These are phyloP conservation scores for Cacatua alba DNA, from an alignment of 2,113 vertebrate species.

Conservation along the genomic window DNA sequence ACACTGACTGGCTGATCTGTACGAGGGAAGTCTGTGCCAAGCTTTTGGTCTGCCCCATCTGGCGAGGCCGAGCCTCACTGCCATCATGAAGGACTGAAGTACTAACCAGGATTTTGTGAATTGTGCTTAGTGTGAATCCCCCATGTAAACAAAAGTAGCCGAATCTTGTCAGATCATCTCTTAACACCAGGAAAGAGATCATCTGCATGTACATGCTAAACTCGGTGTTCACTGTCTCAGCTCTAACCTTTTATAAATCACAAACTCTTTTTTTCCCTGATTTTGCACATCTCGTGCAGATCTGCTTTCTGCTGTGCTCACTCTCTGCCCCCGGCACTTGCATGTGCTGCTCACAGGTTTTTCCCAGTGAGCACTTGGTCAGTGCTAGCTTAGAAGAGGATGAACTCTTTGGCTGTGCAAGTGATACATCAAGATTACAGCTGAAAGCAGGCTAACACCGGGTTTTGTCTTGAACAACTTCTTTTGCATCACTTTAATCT, in stretches of 20 bases:
- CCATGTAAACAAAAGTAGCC: background rate
- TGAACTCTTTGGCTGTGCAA: background rate
- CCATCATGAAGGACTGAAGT: background rate
- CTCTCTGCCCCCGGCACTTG: background rate
- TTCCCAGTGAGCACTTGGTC: background rate
- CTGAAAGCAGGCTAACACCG: background rate
- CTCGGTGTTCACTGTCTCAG: background rate
- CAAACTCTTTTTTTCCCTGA: rapidly evolving
- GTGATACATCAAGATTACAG: background rate
- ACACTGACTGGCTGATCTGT: background rate
- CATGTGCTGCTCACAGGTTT: background rate
- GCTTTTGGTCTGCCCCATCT: background rate
- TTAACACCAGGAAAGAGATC: background rate
- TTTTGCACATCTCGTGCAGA: background rate
- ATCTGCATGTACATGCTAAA: no score
- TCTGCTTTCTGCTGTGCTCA: background rate
- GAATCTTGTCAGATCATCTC: background rate
- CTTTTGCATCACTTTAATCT: background rate
- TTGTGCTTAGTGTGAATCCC: background rate
- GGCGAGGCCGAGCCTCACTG: background rate
- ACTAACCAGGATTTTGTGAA: background rate
- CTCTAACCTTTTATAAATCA: background rate
- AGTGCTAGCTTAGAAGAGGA: background rate
- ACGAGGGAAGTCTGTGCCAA: background rate
- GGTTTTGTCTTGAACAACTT: background rate